Percentiles rank a stretch among this genome's conserved stretches.
phyloP scores from a whole-genome alignment of 2,888 invertebrate genomes.

The Sympetrum striolatum region DNA sequence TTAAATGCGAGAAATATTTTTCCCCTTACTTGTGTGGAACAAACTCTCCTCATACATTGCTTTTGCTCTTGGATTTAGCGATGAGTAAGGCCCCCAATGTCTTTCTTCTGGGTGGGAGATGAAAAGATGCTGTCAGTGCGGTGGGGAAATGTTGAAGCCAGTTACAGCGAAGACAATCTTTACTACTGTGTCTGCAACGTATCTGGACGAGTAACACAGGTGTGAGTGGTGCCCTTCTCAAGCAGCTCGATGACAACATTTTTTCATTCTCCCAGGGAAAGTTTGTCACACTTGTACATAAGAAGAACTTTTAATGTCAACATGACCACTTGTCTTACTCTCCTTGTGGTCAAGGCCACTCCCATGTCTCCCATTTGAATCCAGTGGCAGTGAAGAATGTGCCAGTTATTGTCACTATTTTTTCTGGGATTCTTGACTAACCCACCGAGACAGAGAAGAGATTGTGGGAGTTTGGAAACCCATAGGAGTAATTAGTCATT shows the following conservation, averaged over 20 bases:
- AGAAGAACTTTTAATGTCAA: neutral
- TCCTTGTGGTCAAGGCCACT: neutral
- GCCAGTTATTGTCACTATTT: neutral
- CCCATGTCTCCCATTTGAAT: neutral
- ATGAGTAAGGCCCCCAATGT: conserved; percentile 30
- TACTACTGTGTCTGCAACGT: conserved; percentile 17
- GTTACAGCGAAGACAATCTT: conserved; percentile 1
- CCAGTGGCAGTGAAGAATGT: conserved; percentile 3
- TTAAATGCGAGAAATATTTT: neutral
- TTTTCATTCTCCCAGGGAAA: neutral
- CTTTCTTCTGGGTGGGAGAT: neutral
- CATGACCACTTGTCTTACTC: neutral
- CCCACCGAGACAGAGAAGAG: neutral
- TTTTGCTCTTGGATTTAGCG: conserved; percentile 43
- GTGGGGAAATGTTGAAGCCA: conserved; percentile 2
- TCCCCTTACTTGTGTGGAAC: neutral
- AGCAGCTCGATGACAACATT: neutral
- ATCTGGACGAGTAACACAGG: conserved; percentile 24
- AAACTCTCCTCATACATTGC: conserved; percentile 20
- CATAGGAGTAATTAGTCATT: neutral
- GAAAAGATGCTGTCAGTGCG: neutral
- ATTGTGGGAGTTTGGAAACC: neutral
- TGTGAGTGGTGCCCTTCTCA: conserved; percentile 8
- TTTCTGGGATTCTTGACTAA: neutral
- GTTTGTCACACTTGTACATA: conserved; percentile 9